phyloP scores from a whole-genome alignment of 2,888 invertebrate species.

The Agrotis segetum region DNA sequence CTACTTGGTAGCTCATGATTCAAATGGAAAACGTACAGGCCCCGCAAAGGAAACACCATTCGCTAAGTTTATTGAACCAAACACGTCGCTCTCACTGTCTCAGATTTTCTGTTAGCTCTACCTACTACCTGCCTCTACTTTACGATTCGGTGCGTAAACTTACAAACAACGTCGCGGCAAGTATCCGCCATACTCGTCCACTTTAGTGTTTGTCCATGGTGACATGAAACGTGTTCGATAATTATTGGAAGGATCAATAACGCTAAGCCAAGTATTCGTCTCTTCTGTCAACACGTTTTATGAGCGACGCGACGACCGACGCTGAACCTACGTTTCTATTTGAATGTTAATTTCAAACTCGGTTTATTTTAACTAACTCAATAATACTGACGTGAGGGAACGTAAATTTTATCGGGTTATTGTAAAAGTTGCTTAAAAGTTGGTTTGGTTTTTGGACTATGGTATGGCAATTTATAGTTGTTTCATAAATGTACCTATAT shows the following conservation, averaged over 20 bases:
- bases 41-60: slow-evolving; percentile 57
- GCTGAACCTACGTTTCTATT: slow-evolving; percentile 85
- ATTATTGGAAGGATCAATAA: slow-evolving; percentile 91
- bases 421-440: slow-evolving; percentile 20
- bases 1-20: slow-evolving; percentile 25
- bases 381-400: slow-evolving; percentile 65
- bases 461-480: background rate
- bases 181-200: slow-evolving; percentile 85
- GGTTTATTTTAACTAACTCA: slow-evolving; percentile 81
- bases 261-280: slow-evolving; percentile 88
- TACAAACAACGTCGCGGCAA: slow-evolving; percentile 81
- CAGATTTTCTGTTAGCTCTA: slow-evolving; percentile 87
- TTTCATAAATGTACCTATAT: too few species aligned
- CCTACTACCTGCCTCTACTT: slow-evolving; percentile 87
- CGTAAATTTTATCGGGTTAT: slow-evolving; percentile 46
- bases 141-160: slow-evolving; percentile 88
- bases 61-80: slow-evolving; percentile 67
- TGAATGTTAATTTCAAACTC: slow-evolving; percentile 86
- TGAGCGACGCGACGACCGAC: slow-evolving; percentile 80
- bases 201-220: slow-evolving; percentile 89
- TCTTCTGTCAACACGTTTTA: slow-evolving; percentile 86
- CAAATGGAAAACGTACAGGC: slow-evolving; percentile 67
- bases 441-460: background rate
- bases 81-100: slow-evolving; percentile 78
- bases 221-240: slow-evolving; percentile 91